Conservation (phyloP, 2,113 vertebrate genomes). For the Epinephelus lanceolatus region DNA sequence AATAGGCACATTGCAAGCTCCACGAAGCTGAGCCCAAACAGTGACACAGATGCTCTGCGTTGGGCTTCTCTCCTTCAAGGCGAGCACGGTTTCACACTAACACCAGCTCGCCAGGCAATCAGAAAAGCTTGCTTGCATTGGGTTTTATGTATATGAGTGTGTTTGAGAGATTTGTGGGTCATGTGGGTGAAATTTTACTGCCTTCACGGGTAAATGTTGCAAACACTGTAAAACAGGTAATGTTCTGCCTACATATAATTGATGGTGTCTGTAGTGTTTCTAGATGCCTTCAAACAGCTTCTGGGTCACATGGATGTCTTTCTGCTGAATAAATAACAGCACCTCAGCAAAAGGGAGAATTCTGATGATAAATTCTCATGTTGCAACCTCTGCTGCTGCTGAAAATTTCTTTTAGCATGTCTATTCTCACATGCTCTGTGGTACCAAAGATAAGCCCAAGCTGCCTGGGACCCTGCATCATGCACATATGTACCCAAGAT, state of each 20-base stretch:
- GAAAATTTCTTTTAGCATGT: background rate
- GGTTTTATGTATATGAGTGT: background rate
- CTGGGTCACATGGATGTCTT: background rate
- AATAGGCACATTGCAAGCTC: slow-evolving; percentile 42
- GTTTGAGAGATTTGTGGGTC: background rate
- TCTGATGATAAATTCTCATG: background rate
- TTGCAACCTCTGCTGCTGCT: background rate
- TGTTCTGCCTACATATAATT: background rate
- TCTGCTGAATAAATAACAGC: background rate
- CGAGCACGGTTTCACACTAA: slow-evolving; percentile 9
- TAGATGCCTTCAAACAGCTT: background rate
- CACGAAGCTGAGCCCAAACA: slow-evolving; percentile 30
- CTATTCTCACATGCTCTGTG: background rate
- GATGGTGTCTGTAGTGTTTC: background rate
- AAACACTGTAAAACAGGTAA: background rate
- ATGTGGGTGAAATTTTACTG: background rate
- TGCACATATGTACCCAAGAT: background rate
- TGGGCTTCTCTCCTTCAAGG: slow-evolving; percentile 9
- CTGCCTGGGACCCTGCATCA: background rate
- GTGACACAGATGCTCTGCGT: slow-evolving; percentile 53
- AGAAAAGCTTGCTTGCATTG: background rate
- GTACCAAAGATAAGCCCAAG: background rate
- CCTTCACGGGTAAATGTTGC: background rate
- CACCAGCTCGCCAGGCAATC: background rate
- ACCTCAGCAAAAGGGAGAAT: background rate